phyloP scores from a whole-genome alignment of 2,888 invertebrate genomes.

The Rotaria macrura region DNA sequence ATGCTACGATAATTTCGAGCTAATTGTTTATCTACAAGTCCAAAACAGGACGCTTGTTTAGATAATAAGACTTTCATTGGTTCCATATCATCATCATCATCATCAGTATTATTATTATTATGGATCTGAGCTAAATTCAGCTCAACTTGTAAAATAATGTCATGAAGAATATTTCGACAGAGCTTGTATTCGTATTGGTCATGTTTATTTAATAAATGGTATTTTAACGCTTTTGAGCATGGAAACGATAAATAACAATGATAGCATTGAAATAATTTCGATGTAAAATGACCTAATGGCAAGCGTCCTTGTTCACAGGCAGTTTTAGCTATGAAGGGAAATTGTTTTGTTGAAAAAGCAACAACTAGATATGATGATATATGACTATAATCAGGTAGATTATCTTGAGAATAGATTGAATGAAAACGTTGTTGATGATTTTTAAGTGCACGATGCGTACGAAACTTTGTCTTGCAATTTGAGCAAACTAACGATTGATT shows the following conservation, averaged over 20 bases:
- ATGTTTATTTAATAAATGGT: not conserved
- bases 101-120: not conserved
- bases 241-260: not conserved
- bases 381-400: not conserved
- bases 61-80: not conserved
- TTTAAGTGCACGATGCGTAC: not conserved
- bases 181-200: not conserved
- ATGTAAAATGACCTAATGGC: not conserved
- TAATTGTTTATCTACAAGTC: not conserved
- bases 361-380: not conserved
- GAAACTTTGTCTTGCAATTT: not conserved
- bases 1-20: not conserved
- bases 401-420: not conserved
- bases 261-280: not conserved
- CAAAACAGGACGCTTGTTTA: not conserved
- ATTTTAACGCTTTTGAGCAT: not conserved
- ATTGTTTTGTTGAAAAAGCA: not conserved
- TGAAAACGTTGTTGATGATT: conserved; percentile 1
- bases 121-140: not conserved
- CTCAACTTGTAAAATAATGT: not conserved
- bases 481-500: not conserved
- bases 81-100: not conserved
- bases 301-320: conserved; percentile 17
- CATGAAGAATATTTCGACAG: not conserved
- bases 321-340: not conserved